Evolutionary conservation across 1,140 invertebrate genomes (phyloP), one percentile per base, ranked within the genome.

Genomic region (Stegodyphus mimosarum): DNA sequence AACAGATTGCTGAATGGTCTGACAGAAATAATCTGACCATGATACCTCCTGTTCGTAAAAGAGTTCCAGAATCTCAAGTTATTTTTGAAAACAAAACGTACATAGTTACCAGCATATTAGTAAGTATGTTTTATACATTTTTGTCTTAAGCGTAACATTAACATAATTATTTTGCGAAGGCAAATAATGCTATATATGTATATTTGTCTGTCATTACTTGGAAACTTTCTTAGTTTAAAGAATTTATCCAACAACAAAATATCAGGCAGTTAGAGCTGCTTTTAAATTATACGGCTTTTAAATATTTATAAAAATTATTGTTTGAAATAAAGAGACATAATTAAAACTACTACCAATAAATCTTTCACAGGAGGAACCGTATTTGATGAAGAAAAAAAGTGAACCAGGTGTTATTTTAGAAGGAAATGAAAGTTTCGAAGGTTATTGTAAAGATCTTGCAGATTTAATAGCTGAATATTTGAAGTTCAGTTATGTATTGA

Each of bases 391-490:
- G 87, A 93, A 92, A 87, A 93, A 93, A 88, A 92, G 94, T 49
- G 93, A 94, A 74, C 91, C 91, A 2, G 94, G 93, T 11, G 94
- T 95, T 89, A 91, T 92, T 17, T 90, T 95, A 6, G 92, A 92
- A 53, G 96, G 95, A 7, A 97, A 98, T 89, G 95, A 97, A 85
- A 91, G 93, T 69, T 98, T 95, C 89, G 95, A 98, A 90, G 98
- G 98, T 49, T 99, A 97, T 90, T 97, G 96, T 90, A 97, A 98
- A 89, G 97, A 99, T 90, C 92, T 99, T 7, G 94, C 96, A 1
- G 95, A 97, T 88, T 91, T 96, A 50, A 94, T 97, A 83, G 91
- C 96, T 5, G 94, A 94, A 87, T 93, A 94, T 89, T 91, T 98
- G 18, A 94, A 94, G 80, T 97, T 98, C 87, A 94, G 94, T 18